phyloP scores from a whole-genome alignment of 2,113 vertebrate species.

The Xyliphius kryptos region DNA sequence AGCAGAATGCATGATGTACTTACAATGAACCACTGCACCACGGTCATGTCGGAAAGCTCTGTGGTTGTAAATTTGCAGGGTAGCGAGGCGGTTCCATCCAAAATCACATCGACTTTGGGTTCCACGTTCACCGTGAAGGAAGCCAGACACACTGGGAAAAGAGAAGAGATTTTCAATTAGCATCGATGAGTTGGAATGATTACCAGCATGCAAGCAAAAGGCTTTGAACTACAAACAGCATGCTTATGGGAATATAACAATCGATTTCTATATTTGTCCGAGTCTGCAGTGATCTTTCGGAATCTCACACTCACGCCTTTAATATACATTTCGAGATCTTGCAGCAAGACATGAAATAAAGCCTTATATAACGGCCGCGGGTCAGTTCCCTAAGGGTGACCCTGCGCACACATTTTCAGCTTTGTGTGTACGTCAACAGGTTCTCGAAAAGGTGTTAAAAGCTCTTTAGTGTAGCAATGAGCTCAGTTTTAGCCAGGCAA shows the following conservation, averaged over 20 bases:
- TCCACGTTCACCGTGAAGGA: constrained; percentile 51
- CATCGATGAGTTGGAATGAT: background rate
- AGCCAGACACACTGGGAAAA: constrained; percentile 54
- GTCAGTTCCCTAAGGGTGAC: background rate
- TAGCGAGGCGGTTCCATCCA: constrained; percentile 54
- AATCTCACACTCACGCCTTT: too few relatives aligned
- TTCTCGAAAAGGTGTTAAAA: constrained; percentile 19
- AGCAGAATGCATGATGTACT: constrained; percentile 47
- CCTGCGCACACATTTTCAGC: constrained; percentile 17
- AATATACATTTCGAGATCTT: too few relatives aligned
- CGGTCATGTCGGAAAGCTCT: background rate
- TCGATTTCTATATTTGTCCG: too few relatives aligned
- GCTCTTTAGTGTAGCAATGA: background rate
- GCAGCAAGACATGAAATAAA: background rate
- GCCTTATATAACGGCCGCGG: constrained; percentile 8
- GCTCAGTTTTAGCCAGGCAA: background rate
- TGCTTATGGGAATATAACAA: too few relatives aligned
- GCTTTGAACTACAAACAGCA: too few relatives aligned
- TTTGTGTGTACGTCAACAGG: background rate
- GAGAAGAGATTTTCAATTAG: background rate
- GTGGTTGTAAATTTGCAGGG: constrained; percentile 53
- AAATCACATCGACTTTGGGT: constrained; percentile 59
- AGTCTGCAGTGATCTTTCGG: too few relatives aligned
- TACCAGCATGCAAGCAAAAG: background rate
- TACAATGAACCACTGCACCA: constrained; percentile 75